Base-by-base conservation (phyloP, 2,888 invertebrate genomes). In the Cybosia mesomella region DNA sequence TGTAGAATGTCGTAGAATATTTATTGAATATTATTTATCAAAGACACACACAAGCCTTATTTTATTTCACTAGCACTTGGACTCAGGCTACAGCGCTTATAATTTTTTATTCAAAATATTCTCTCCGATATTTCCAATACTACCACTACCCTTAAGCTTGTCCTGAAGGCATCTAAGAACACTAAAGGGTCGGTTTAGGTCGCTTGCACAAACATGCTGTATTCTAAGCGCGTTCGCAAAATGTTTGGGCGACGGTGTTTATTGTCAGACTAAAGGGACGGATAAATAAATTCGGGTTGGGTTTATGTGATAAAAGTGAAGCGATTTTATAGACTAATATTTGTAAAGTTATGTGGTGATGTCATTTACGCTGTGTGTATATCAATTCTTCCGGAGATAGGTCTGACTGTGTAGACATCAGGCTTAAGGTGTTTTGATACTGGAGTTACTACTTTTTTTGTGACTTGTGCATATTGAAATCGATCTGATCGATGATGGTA, bases 221-320 rank as follows among this genome's bases (percentile, higher is more conserved):
- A 92, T 91, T 90, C 91, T 58, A 67, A 59, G 70, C 87, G 84
- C 91, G 92, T 91, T 84, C 88, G 34, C 53, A 88, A 88, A 91
- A 91, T 87, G 90, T 91, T 92, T 89, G 88, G 86, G 81, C 85
- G 82, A 83, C 85, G 68, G 66, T 88, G 89, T 89, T 89, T 92
- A 92, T 91, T 90, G 92, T 91, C 90, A 82, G 88, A 88, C 85
- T 79, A 75, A 83, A 85, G 87, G 86, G 76, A 77, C 70, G 77
- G 81, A 85, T 84, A 87, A 90, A 91, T 88, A 90, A 84, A 89
- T 85, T 83, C 75, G 57, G 43, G 64, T n/a, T 15, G 68, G 83
- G 82, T 58, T n/a, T 78, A 83, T 83, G 81, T 67, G 34, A 82
- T 22, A 74, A 75, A 74, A 72, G 66, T 36, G 32, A 22, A 68